A percentile compares a stretch with the other conserved stretches of the same genome.
phyloP scores from a whole-genome alignment of 1,140 invertebrate genomes.

The Aphaenogaster floridana region DNA sequence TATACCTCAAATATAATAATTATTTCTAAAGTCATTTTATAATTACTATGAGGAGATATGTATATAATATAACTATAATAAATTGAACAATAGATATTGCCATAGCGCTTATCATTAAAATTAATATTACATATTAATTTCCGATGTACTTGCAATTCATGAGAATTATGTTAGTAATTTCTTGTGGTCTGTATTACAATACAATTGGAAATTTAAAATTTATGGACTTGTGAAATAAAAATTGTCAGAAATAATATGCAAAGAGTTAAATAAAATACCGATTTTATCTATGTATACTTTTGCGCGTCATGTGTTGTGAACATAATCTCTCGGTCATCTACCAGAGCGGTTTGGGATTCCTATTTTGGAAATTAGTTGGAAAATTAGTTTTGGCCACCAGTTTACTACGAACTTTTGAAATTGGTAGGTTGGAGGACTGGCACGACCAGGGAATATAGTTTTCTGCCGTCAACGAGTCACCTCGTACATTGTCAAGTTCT shows the following conservation, averaged over 20 bases:
- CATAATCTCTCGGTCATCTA: constrained; percentile 63
- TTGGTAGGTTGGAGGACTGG: constrained; percentile 61
- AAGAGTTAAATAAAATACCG: constrained; percentile 12
- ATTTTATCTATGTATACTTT: constrained; percentile 11
- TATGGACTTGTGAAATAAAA: not conserved
- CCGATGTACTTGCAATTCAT: not conserved
- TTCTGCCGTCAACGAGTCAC: constrained; percentile 54
- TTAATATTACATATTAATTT: not conserved
- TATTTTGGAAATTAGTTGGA: constrained; percentile 79
- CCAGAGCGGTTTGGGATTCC: constrained; percentile 74
- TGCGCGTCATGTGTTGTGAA: not conserved
- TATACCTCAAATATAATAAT: constrained; percentile 1
- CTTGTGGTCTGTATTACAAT: not conserved
- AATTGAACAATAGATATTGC: not conserved
- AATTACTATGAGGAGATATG: not conserved
- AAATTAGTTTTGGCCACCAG: constrained; percentile 79
- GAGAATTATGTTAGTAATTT: not conserved
- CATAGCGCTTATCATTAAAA: not conserved
- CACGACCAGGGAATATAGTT: constrained; percentile 48
- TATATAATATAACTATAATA: not conserved
- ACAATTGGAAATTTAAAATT: not conserved
- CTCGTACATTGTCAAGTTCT: constrained; percentile 37
- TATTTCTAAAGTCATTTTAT: not conserved
- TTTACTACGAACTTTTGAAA: constrained; percentile 75
- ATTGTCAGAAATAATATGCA: not conserved